A percentile compares a stretch with the other conserved stretches of the same genome.
phyloP scores from a whole-genome alignment of 2,113 vertebrate species.

The Cinclus mexicanus region DNA sequence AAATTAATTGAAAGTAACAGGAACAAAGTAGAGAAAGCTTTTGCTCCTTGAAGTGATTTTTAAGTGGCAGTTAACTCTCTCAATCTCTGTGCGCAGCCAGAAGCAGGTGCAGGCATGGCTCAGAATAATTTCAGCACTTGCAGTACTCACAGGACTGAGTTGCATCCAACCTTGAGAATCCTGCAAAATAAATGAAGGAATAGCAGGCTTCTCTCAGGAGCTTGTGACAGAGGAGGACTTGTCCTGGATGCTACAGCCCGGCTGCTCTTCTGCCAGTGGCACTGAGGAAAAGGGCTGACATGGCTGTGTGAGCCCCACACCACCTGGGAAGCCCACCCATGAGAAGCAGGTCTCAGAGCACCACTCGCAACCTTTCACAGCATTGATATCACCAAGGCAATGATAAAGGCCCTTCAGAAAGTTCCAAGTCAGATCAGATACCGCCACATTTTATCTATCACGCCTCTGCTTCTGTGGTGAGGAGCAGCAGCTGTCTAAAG shows the following conservation, averaged over 20 bases:
- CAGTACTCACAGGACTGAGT: neutral
- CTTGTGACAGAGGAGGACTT: neutral
- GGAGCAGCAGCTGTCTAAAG: neutral
- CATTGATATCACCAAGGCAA: neutral
- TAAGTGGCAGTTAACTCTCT: neutral
- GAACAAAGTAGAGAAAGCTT: neutral
- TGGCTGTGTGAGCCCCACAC: rapidly evolving
- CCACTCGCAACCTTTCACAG: neutral
- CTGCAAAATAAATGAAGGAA: neutral
- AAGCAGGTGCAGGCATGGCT: neutral
- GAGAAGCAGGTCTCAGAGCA: neutral
- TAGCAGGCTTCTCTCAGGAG: neutral
- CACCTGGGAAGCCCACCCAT: neutral
- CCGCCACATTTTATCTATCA: neutral
- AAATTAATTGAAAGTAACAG: neutral
- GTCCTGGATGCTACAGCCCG: neutral
- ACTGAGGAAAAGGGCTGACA: neutral
- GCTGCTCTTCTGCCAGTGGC: neutral
- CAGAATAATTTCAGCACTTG: neutral
- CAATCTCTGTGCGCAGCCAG: neutral
- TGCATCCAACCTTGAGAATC: neutral
- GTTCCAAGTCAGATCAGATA: neutral
- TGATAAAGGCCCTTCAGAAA: neutral
- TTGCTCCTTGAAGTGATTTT: neutral
- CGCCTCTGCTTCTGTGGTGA: neutral